Conservation (phyloP, 1,140 invertebrate genomes). For the Drusus annulatus region DNA sequence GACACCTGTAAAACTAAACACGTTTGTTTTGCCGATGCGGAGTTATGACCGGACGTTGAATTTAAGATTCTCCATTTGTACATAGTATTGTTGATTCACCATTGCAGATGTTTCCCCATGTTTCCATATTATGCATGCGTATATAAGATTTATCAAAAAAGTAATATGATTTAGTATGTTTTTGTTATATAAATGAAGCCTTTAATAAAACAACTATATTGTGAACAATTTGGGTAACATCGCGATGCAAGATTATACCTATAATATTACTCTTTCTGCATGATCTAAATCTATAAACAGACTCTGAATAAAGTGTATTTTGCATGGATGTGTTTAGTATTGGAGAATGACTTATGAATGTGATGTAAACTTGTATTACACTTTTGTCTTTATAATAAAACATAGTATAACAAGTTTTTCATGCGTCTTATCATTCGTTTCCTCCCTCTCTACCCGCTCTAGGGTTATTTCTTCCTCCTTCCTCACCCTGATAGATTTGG, state of each 20-base stretch:
- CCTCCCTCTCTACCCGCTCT: no score
- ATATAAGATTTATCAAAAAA: conserved; percentile 39
- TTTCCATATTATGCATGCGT: conserved; percentile 14
- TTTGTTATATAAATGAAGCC: conserved; percentile 37
- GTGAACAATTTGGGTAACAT: conserved; percentile 19
- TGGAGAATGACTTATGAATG: conserved; percentile 42
- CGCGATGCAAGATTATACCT: conserved; percentile 15
- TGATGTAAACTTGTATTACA: conserved; percentile 48
- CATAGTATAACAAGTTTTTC: conserved; percentile 43
- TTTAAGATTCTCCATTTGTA: conserved; percentile 30
- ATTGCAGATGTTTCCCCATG: conserved; percentile 16
- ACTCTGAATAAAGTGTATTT: conserved; percentile 11
- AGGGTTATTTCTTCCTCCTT: no score
- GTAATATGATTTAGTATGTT: conserved; percentile 18
- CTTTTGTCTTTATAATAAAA: conserved; percentile 50
- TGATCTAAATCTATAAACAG: conserved; percentile 10
- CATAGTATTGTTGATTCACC: conserved; percentile 34
- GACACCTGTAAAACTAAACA: no score
- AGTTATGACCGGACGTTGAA: not conserved
- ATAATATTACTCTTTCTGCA: conserved; percentile 16
- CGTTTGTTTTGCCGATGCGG: not conserved
- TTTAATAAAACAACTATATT: conserved; percentile 31
- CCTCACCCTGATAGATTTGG: no score
- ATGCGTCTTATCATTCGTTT: conserved; percentile 9
- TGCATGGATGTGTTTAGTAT: not conserved